Base-by-base conservation (phyloP, 2,113 vertebrate genomes). In the Syngnathus typhle region DNA sequence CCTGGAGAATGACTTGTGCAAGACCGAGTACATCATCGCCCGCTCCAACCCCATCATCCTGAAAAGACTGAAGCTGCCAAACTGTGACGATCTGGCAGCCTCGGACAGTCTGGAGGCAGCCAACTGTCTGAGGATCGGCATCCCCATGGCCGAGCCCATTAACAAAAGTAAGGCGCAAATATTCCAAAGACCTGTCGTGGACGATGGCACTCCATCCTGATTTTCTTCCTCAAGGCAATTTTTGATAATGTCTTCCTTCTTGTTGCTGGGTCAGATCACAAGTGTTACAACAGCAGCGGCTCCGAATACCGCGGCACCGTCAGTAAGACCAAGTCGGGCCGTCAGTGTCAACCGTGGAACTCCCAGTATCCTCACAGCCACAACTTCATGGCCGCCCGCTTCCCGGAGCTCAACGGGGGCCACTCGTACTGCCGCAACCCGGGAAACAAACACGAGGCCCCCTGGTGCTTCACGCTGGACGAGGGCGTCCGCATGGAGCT, bases 341-440 rank as follows among this genome's bases (percentile, higher is more conserved):
- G 93, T 2, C 97, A 99, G 90, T 99, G 97, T 90, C 97, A 99
- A 86, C 97, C 97, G 0, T 99, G 97, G 97, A 98, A 97, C 84
- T 98, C 96, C 0, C 96, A 98, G 91, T 98, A 99, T 70, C 97
- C 97, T 0, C 97, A 99, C 90, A 96, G 91, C 0, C 97, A 99
- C 90, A 93, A 89, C 69, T 98, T 92, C 87, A 92, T 94, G 0
- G 94, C 95, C 1, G 66, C 94, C 52, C 91, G 93, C 38, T 98
- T 95, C 83, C 90, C 91, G 0, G 97, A 99, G 87, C 93, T 99
- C 61, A 98, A 94, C 0, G 97, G 97, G 1, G 97, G 97, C 0
- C 97, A 99, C 82, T 98, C 97, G 9, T 99, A 98, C 90, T 99
- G 97, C 89, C 93, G 97, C 32, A 99, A 99, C 84, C 97, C 97